Base-by-base conservation (phyloP, 2,113 vertebrate species). In the Platysternon megacephalum region DNA sequence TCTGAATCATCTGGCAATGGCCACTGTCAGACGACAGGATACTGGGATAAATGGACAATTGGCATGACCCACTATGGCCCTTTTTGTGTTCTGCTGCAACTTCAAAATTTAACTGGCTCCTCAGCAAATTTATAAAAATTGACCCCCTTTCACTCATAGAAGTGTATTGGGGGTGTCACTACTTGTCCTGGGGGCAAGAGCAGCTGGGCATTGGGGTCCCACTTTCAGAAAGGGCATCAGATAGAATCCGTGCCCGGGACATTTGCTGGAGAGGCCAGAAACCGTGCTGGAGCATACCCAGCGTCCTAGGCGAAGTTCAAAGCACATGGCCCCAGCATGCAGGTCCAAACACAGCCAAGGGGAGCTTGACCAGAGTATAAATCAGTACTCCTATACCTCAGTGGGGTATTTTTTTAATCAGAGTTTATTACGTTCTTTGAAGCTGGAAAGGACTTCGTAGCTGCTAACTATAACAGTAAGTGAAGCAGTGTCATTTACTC, bases 291-390 rank as follows among this genome's bases (percentile, higher is more conserved):
- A 56, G 26, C 55, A 56, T 56, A 56, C 55, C 11, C 55, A 56
- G 55, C 24, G 9, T 28, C 55, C 24, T 28, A 56, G 26, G 55
- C 26, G 4, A 56, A 29, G 11, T 56, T 56, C 55, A 56, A 56
- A 56, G 5, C 2, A n/a, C 9, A 46, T 14, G 4, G 2, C 3
- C 16, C 11, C 9, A 83, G 8, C 11, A 42, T 0, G 0, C 52
- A 56, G 44, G 82, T 65, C 32, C 4, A 29, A 84, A 58, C 32
- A 68, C 22, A 55, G 12, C 28, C 6, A 35, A 48, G 44, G 78
- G 78, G 5, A 65, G n/a, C 74, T 74, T 86, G 48, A 78, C 13
- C 26, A 82, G 1, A 83, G 5, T 35, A 85, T 12, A 52, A 91
- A 93, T 56, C 11, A 12, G 86, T 11, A 10, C 1, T 55, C 2